Base-by-base conservation (phyloP, 2,113 vertebrate genomes). In the Aegotheles bennettii region DNA sequence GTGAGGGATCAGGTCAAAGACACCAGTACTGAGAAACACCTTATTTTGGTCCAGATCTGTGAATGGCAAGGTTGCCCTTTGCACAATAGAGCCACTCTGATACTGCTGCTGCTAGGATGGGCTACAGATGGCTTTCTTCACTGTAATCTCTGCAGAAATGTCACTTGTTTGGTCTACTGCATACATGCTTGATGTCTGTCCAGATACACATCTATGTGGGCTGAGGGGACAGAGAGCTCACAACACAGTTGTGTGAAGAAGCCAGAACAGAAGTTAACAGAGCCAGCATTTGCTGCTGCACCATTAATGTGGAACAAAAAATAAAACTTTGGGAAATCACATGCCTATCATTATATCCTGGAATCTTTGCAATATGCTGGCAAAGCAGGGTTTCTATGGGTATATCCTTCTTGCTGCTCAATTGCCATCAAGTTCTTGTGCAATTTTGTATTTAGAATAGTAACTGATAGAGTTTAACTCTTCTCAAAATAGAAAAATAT, bases 81-180 rank as follows among this genome's bases (percentile, higher is more conserved):
- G n/a, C 43, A 53, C 21, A 35, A 6, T 0, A 0, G 8, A 75
- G 16, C 8, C 21, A 5, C 16, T n/a, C 40, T 7, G 10, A 14
- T n/a, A 15, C 8, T 61, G 54, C 50, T 70, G 78, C 70, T 92
- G 43, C 40, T 79, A 28, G 61, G 57, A 29, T 53, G 45, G 53
- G 63, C 10, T 82, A 53, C 40, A 77, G 83, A 45, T 73, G 42
- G 25, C 23, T 94, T 83, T 64, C 45, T 53, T 57, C 54, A 14
- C 38, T 63, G 50, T 20, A 38, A 50, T 45, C 36, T 76, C 57
- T 2, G 2, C 40, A 67, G 69, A 84, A 85, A 40, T 67, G 24
- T 70, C 43, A 73, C 70, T 73, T 75, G 5, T 54, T 82, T 81
- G 23, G 4, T 60, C 65, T 77, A 26, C 24, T 64, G 8, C 1